Conservation (phyloP, 2,797 vertebrate species). For the Coreius guichenoti region DNA sequence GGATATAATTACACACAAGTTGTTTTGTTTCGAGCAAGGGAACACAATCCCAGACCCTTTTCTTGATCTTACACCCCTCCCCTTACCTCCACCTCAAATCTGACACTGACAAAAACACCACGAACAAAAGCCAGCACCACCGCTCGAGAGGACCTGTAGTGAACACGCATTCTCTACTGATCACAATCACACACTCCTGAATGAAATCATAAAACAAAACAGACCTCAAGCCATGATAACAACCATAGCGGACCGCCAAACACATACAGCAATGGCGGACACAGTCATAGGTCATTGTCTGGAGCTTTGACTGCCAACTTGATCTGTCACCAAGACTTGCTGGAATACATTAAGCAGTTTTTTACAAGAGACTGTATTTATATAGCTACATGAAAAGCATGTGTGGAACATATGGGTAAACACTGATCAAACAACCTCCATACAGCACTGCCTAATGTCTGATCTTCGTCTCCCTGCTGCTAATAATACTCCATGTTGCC, state of each 20-base stretch:
- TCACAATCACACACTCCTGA: constrained; percentile 24
- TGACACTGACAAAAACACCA: constrained; percentile 39
- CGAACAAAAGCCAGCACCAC: neutral
- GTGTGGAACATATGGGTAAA: constrained; percentile 38
- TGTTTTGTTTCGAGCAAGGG: constrained; percentile 79
- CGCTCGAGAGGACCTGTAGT: neutral
- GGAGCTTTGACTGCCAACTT: neutral
- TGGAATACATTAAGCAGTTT: constrained; percentile 9
- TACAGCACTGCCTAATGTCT: constrained; percentile 3
- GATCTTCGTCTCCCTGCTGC: neutral
- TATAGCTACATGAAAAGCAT: constrained; percentile 32
- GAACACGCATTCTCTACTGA: constrained; percentile 2
- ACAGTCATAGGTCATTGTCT: neutral
- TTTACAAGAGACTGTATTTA: constrained; percentile 26
- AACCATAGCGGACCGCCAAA: neutral
- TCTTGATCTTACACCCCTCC: constrained; percentile 54
- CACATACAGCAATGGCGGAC: neutral
- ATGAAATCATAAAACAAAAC: constrained; percentile 1
- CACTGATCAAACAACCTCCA: constrained; percentile 16
- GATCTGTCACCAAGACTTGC: neutral
- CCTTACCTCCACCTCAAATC: constrained; percentile 60
- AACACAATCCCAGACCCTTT: constrained; percentile 62
- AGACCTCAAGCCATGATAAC: constrained; percentile 12
- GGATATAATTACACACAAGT: constrained; percentile 79
- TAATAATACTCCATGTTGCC: constrained; percentile 26